A percentile compares a stretch with the other conserved stretches of the same genome.
Evolutionary conservation across 2,113 vertebrate species (phyloP).

Genomic region (Prionailurus bengalensis): DNA sequence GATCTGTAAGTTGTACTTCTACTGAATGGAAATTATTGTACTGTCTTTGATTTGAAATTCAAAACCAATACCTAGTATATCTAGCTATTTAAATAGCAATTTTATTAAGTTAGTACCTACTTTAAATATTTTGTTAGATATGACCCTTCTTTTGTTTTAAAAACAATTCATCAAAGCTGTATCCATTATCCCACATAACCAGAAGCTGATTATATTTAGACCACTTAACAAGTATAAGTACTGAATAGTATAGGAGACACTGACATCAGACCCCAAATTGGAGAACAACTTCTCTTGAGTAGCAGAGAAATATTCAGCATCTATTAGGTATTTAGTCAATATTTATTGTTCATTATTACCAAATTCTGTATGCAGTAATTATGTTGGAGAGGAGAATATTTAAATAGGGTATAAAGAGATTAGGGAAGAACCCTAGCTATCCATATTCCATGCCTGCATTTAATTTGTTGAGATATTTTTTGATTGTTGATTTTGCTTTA

Average conservation of each 20-base stretch:
- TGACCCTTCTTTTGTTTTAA: conserved; percentile 4
- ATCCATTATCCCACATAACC: neutral
- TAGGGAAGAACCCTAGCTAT: neutral
- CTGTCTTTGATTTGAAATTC: neutral
- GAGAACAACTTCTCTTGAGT: neutral
- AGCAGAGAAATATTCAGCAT: neutral
- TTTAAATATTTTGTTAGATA: neutral
- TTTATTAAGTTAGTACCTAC: conserved; percentile 8
- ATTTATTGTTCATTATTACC: neutral
- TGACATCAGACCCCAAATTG: neutral
- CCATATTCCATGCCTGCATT: neutral
- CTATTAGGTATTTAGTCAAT: neutral
- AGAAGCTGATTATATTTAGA: neutral
- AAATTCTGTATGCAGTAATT: neutral
- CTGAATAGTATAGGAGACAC: neutral
- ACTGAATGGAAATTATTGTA: neutral
- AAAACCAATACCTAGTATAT: neutral
- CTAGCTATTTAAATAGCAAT: neutral
- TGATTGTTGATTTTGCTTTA: conserved; percentile 3
- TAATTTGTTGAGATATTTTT: neutral
- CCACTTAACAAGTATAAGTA: neutral
- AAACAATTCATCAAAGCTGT: neutral
- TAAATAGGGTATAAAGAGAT: neutral
- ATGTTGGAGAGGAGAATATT: neutral
- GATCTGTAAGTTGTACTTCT: neutral